Evolutionary conservation across 2,888 invertebrate species (phyloP), one percentile per base, ranked within the genome.

Genomic region (Harpalus rufipes): DNA sequence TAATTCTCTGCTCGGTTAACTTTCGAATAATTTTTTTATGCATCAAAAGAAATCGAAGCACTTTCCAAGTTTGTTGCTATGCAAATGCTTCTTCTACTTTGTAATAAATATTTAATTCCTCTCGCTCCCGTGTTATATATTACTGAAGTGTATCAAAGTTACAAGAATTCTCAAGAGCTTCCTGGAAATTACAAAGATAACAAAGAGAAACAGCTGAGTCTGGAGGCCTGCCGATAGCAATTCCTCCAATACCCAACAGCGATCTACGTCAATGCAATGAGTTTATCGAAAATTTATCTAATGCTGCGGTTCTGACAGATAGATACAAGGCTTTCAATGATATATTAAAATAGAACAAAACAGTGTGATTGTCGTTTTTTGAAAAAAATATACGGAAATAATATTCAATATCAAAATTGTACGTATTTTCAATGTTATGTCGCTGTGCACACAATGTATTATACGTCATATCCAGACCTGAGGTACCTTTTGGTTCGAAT

Each of bases 131-230:
- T 7, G 59, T 51, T 12, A 51, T 51, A 51, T 51, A 12, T 51
- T 51, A 32, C 32, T 51, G 44, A 0, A 51, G 44, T 39, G 68
- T 68, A 68, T 68, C 68, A 68, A 68, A 68, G 32, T 68, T 68
- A 68, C 12, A n/a, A n/a, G 68, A 68, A 68, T 68, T 14, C 68
- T 68, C 68, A 7, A 14, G 68, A 32, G 68, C 14, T 68, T 68
- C 25, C 3, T n/a, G 14, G 68, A 68, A 68, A 68, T 68, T 68
- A 68, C 68, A 68, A 68, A 68, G 68, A 68, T 68, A 68, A 68
- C 68, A 68, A 68, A 68, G 68, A 68, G 39, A n/a, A 68, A 68
- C 32, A 68, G 68, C 44, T 51, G 44, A 51, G 44, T 8, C 44
- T 51, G 44, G 44, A 51, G 44, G 44, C 44, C 12, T 51, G 10